These are phyloP conservation scores for Eubasilissa splendida DNA, from an alignment of 2,888 invertebrate species.

Conservation along the genomic window DNA sequence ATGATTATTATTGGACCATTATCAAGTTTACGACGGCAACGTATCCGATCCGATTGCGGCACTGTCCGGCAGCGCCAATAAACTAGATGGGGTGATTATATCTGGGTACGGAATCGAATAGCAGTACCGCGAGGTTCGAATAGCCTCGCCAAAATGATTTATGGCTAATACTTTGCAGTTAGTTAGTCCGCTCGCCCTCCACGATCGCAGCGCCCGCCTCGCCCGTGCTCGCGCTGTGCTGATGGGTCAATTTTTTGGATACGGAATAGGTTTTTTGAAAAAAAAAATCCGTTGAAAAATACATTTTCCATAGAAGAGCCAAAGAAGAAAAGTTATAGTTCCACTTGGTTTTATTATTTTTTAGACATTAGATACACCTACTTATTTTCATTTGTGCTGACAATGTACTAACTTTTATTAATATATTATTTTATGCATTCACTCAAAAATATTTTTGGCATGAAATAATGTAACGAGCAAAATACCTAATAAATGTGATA, in stretches of 20 bases:
- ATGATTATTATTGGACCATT: constrained; percentile 31
- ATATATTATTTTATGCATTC: too few relatives aligned
- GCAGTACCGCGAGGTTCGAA: constrained; percentile 56
- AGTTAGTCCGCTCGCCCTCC: constrained; percentile 54
- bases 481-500: too few relatives aligned
- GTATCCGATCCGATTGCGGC: constrained; percentile 39
- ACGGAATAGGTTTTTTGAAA: too few relatives aligned
- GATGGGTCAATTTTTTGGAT: neutral
- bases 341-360: too few relatives aligned
- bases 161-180: constrained; percentile 59
- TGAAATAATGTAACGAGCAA: too few relatives aligned
- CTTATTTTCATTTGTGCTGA: too few relatives aligned
- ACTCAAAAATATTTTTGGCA: too few relatives aligned
- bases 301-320: too few relatives aligned
- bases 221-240: neutral
- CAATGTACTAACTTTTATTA: too few relatives aligned
- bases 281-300: too few relatives aligned
- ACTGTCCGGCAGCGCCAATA: constrained; percentile 29
- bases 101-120: constrained; percentile 57
- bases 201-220: constrained; percentile 21
- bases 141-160: constrained; percentile 58
- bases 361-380: too few relatives aligned
- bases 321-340: too few relatives aligned
- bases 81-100: constrained; percentile 54
- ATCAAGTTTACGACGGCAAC: constrained; percentile 34